phyloP scores from a whole-genome alignment of 2,797 vertebrate genomes.

The Myotis pilosus region DNA sequence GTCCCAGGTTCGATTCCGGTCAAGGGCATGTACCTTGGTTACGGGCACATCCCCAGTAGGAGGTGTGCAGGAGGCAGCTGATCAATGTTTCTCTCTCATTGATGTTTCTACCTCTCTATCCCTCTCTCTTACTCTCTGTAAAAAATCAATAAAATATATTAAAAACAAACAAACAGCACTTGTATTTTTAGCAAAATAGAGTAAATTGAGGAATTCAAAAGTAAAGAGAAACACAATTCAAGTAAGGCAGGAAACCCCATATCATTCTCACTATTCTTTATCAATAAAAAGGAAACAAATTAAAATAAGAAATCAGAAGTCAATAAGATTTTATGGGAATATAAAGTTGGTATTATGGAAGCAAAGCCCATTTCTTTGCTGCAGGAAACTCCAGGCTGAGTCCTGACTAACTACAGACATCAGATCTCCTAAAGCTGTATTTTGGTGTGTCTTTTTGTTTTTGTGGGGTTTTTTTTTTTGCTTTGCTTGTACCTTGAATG shows the following conservation, averaged over 20 bases:
- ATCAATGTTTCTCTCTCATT: too few relatives aligned
- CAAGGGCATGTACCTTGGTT: too few relatives aligned
- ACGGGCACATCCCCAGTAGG: too few relatives aligned
- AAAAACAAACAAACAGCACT: not conserved
- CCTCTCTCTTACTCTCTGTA: too few relatives aligned
- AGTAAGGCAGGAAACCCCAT: not conserved
- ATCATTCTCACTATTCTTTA: not conserved
- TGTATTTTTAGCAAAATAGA: constrained; percentile 3
- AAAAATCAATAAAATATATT: too few relatives aligned
- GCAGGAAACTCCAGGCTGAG: not conserved
- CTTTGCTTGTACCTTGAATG: not conserved
- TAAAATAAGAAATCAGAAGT: not conserved
- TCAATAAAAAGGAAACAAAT: not conserved
- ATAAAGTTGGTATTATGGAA: not conserved
- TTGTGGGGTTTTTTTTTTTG: not conserved
- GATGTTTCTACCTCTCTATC: too few relatives aligned
- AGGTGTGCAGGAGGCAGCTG: too few relatives aligned
- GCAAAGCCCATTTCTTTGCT: not conserved
- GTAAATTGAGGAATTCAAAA: constrained; percentile 16
- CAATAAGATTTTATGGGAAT: not conserved
- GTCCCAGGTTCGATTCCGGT: too few relatives aligned
- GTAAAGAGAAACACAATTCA: not conserved
- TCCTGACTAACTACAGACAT: not conserved
- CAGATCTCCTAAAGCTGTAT: not conserved
- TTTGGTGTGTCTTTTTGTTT: not conserved